Evolutionary conservation across 2,888 invertebrate genomes (phyloP).

Genomic region (Hesperia comma): DNA sequence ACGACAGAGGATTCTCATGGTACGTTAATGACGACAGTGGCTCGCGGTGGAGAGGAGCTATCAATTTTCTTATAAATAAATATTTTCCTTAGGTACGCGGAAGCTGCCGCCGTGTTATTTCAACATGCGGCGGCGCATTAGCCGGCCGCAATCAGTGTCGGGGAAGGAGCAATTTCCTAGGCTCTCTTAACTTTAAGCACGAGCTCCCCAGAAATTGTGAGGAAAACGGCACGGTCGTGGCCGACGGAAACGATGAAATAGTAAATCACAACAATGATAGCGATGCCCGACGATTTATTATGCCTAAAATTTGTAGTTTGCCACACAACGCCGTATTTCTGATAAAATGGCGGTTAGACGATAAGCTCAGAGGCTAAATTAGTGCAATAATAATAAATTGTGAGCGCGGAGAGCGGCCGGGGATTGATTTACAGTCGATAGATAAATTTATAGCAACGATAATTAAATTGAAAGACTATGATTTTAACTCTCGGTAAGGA

Average conservation of each 20-base stretch:
- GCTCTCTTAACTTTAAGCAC: conserved; percentile 70
- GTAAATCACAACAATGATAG: conserved; percentile 72
- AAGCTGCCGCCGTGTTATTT: conserved; percentile 73
- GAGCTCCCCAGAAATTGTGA: conserved; percentile 66
- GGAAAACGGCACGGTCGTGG: conserved; percentile 63
- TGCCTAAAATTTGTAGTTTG: conserved; percentile 39
- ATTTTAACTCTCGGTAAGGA: conserved; percentile 6
- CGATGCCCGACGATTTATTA: conserved; percentile 53
- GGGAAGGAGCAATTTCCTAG: conserved; percentile 77
- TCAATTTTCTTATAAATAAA: conserved; percentile 76
- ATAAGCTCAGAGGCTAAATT: conserved; percentile 34
- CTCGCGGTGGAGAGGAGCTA: conserved; percentile 57
- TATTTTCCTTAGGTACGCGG: conserved; percentile 72
- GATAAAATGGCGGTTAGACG: conserved; percentile 37
- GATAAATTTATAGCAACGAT: conserved; percentile 22
- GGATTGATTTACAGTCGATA: conserved; percentile 32
- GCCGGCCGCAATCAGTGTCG: conserved; percentile 68
- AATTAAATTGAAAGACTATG: conserved; percentile 21
- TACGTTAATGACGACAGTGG: conserved; percentile 61
- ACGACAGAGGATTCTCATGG: conserved; percentile 49
- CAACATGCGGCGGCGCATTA: conserved; percentile 63
- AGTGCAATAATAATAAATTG: conserved; percentile 38
- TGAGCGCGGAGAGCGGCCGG: conserved; percentile 20
- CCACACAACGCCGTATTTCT: conserved; percentile 37
- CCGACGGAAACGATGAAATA: conserved; percentile 67